These are phyloP conservation scores for Microcebus griseorufus DNA, from an alignment of 2,113 vertebrate genomes.

Conservation along the genomic window DNA sequence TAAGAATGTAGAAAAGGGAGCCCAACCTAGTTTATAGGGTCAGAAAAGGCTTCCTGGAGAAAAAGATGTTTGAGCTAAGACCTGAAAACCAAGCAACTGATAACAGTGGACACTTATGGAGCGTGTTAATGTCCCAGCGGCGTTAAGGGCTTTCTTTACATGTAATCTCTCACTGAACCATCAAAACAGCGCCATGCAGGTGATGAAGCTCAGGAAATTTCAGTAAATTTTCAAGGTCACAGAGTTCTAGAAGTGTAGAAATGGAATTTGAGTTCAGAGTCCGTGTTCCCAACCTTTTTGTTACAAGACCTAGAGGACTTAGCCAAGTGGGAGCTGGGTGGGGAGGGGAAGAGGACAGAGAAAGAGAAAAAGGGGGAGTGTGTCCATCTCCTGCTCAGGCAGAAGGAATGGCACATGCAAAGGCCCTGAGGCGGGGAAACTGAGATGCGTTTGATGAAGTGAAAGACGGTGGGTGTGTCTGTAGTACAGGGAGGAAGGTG, in stretches of 20 bases:
- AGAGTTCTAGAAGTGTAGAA: background rate
- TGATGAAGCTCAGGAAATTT: background rate
- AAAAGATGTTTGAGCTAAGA: background rate
- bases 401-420: background rate
- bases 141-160: background rate
- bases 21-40: background rate
- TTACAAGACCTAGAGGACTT: background rate
- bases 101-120: fast-evolving
- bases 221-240: background rate
- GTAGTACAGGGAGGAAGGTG: background rate
- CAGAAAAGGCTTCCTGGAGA: background rate
- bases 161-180: background rate
- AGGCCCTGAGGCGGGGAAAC: background rate
- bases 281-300: background rate
- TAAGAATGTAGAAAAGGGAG: background rate
- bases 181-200: background rate
- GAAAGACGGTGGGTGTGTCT: background rate
- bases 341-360: background rate
- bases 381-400: background rate
- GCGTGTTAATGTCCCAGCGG: background rate
- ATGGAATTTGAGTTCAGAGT: background rate
- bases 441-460: background rate
- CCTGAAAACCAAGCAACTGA: background rate
- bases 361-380: fast-evolving
- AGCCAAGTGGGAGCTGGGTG: fast-evolving